These are phyloP conservation scores for Micrasema minimum DNA, from an alignment of 1,140 invertebrate genomes.

Conservation along the genomic window DNA sequence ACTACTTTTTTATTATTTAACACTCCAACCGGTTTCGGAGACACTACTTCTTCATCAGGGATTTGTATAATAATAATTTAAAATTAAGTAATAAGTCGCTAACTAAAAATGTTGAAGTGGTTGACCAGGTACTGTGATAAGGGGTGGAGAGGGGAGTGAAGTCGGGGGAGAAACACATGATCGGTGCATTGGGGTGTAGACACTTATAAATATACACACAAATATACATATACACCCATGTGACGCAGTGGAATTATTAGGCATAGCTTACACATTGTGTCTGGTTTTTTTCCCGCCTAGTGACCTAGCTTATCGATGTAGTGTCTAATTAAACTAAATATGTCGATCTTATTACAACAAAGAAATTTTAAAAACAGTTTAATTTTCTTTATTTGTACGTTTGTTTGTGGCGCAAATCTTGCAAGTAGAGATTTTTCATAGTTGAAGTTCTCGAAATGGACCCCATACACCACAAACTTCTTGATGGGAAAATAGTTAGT, in stretches of 20 bases:
- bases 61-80: too few relatives aligned
- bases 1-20: too few relatives aligned
- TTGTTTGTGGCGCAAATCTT: background rate
- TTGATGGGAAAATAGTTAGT: conserved; percentile 12
- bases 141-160: too few relatives aligned
- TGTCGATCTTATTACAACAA: conserved; percentile 1
- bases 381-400: conserved; percentile 4
- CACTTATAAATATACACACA: too few relatives aligned
- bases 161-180: too few relatives aligned
- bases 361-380: conserved; percentile 5
- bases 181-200: too few relatives aligned
- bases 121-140: too few relatives aligned
- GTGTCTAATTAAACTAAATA: conserved; percentile 7
- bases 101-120: too few relatives aligned
- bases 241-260: conserved; percentile 7
- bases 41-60: too few relatives aligned
- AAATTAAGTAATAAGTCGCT: too few relatives aligned
- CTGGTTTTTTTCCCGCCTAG: conserved; percentile 7
- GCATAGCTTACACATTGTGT: background rate
- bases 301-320: conserved; percentile 1
- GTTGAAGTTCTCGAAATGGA: conserved; percentile 7
- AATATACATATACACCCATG: too few relatives aligned
- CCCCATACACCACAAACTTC: conserved; percentile 12
- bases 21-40: too few relatives aligned
- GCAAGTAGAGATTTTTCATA: conserved; percentile 2